phyloP scores from a whole-genome alignment of 2,888 invertebrate genomes.

The Pachycephus smyrnensis region DNA sequence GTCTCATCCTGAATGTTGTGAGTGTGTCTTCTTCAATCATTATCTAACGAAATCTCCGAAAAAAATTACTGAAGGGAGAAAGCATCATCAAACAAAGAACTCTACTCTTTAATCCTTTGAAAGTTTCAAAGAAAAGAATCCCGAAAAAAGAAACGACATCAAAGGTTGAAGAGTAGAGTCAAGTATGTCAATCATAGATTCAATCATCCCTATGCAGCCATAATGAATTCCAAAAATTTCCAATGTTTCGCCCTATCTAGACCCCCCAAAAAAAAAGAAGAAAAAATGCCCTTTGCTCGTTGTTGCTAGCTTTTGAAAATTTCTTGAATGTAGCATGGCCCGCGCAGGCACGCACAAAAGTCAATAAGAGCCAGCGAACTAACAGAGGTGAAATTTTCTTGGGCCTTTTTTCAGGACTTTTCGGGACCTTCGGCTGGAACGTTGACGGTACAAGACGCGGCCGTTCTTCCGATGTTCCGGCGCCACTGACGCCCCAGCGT shows the following conservation, averaged over 20 bases:
- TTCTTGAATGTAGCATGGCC: constrained; percentile 63
- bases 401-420: constrained; percentile 56
- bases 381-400: constrained; percentile 33
- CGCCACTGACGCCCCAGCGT: constrained; percentile 59
- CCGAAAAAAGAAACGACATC: background rate
- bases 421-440: constrained; percentile 58
- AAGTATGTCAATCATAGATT: background rate
- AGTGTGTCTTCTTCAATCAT: background rate
- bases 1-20: background rate
- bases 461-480: constrained; percentile 50
- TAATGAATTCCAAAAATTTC: background rate
- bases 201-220: background rate
- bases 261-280: background rate
- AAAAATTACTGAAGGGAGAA: background rate
- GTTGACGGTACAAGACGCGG: constrained; percentile 42
- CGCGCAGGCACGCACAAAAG: constrained; percentile 40
- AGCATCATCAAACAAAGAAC: background rate
- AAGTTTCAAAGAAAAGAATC: background rate
- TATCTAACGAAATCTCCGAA: background rate
- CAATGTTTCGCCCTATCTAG: background rate
- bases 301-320: constrained; percentile 63
- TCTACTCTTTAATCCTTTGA: background rate
- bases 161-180: background rate
- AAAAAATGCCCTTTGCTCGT: constrained; percentile 52
- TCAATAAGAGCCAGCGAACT: constrained; percentile 25